Base-by-base conservation (phyloP, 2,888 invertebrate genomes). In the Drosophila nr. perissopoda region DNA sequence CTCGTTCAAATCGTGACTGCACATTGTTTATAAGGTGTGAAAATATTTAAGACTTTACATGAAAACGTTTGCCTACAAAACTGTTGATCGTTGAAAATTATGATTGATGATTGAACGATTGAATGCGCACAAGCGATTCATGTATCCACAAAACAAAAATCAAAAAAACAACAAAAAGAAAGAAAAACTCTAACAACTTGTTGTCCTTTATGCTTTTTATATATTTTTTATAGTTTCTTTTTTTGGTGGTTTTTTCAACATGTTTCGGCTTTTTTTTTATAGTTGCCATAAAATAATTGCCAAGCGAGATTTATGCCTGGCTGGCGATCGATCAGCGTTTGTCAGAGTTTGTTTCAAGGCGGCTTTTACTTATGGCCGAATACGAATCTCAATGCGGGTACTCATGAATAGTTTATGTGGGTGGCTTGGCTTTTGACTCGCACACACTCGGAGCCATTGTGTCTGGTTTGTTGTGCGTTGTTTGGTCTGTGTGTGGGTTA, bases 61-160 rank as follows among this genome's bases (percentile, higher is more conserved):
- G 83, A 84, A 90, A 88, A 88, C 81, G 81, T 86, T 89, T 83
- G 79, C 79, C 70, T 85, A 91, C 91, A 92, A 92, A 91, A 83
- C 85, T 89, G 91, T 91, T 92, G 91, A 91, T 89, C 87, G 92
- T 75, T 91, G 88, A 87, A 84, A 89, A 89, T 88, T 91, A 88
- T 91, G 91, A 91, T 91, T 92, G 92, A 91, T 91, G 92, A 88
- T 85, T 80, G 83, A 65, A 63, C 80, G 86, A 88, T 88, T 79
- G 81, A 84, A 74, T 79, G 72, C 34, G 64, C 82, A 85, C 72
- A 83, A 83, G 73, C 67, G 83, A 75, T 69, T 46, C 49, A 68
- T 54, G 57, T 57, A 54, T 42, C 46, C 61, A 27, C 18, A 11
- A 6, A 31, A 57, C 1, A 46, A 25, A 46, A 46, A 42, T 56